Percentiles rank a stretch among this genome's conserved stretches.
phyloP scores from a whole-genome alignment of 2,888 invertebrate species.

The Chrysina gloriosa region DNA sequence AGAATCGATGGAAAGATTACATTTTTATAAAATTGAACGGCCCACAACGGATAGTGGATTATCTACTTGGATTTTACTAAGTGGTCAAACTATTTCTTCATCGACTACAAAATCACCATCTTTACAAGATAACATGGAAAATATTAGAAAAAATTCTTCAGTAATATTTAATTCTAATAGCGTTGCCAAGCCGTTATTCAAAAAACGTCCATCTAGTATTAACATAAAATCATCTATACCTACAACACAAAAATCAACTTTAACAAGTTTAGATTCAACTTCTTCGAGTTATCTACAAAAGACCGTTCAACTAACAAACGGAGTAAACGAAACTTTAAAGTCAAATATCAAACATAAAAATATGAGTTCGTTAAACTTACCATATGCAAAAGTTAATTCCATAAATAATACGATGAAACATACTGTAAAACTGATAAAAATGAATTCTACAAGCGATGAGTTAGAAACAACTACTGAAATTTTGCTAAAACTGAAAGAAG shows the following conservation, averaged over 20 bases:
- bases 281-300: conserved; percentile 40
- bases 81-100: conserved; percentile 65
- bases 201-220: conserved; percentile 54
- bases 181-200: conserved; percentile 57
- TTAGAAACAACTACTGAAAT: conserved; percentile 28
- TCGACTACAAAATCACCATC: conserved; percentile 55
- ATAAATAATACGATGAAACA: conserved; percentile 41
- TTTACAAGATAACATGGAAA: conserved; percentile 41
- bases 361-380: background rate
- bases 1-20: conserved; percentile 58
- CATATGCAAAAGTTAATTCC: background rate
- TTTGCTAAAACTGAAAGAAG: conserved; percentile 61
- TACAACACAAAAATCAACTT: conserved; percentile 50
- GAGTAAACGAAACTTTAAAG: background rate
- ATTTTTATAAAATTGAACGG: conserved; percentile 61
- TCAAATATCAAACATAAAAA: background rate
- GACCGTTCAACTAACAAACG: conserved; percentile 39
- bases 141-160: conserved; percentile 46
- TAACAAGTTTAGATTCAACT: conserved; percentile 42
- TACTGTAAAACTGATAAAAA: conserved; percentile 65
- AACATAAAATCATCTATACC: conserved; percentile 54
- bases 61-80: conserved; percentile 82
- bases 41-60: conserved; percentile 74
- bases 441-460: conserved; percentile 51
- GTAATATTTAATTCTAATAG: conserved; percentile 44